Conservation (phyloP, 2,888 invertebrate species). For the Phoronis australis region DNA sequence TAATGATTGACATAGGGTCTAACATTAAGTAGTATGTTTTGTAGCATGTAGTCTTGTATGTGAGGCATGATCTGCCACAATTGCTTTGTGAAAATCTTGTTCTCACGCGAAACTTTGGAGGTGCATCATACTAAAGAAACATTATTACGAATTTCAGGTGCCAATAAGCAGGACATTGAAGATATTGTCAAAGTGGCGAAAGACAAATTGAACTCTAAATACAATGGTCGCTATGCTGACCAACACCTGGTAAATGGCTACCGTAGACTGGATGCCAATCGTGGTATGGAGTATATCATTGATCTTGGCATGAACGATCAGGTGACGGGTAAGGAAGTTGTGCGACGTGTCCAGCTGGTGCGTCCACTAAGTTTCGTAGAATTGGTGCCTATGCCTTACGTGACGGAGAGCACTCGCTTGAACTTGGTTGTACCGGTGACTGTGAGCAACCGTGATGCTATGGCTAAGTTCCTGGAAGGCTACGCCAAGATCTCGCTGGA, state of each 20-base stretch:
- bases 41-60: no score
- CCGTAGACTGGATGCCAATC: slow-evolving; percentile 70
- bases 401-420: slow-evolving; percentile 84
- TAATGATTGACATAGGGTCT: no score
- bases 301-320: slow-evolving; percentile 56
- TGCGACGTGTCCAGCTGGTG: slow-evolving; percentile 67
- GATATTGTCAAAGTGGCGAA: slow-evolving; percentile 59
- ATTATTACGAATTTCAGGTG: slow-evolving; percentile 48
- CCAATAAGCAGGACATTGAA: slow-evolving; percentile 58
- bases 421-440: slow-evolving; percentile 70
- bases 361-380: slow-evolving; percentile 83
- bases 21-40: no score
- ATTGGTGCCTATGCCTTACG: slow-evolving; percentile 87
- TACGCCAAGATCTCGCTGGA: slow-evolving; percentile 71
- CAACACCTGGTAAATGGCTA: slow-evolving; percentile 64
- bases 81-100: no score
- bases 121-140: no score
- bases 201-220: slow-evolving; percentile 30
- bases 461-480: slow-evolving; percentile 65
- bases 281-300: slow-evolving; percentile 79
- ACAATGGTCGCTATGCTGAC: slow-evolving; percentile 44
- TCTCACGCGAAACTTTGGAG: no score
- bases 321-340: slow-evolving; percentile 20
- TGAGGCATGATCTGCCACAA: no score
- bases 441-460: slow-evolving; percentile 54